Evolutionary conservation across 2,797 vertebrate genomes (phyloP).

Genomic region (Tokudaia tokunoshimensis): DNA sequence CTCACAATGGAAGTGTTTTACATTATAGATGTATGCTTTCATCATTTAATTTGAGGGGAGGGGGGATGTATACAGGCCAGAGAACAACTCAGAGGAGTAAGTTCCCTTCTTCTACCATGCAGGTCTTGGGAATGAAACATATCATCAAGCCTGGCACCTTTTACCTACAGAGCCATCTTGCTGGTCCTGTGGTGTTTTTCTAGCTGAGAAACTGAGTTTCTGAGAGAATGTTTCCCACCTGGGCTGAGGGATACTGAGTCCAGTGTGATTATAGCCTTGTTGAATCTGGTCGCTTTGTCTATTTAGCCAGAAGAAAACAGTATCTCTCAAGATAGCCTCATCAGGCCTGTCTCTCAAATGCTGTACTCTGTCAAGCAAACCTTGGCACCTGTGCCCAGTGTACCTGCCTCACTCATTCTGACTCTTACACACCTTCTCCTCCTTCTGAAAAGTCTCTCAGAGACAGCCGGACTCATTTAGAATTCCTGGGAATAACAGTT

Average conservation of each 20-base stretch:
- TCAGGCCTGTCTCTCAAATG: background rate
- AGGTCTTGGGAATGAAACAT: background rate
- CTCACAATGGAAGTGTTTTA: background rate
- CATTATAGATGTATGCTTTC: background rate
- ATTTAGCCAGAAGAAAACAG: background rate
- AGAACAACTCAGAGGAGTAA: background rate
- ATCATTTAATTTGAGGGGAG: background rate
- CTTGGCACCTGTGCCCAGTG: background rate
- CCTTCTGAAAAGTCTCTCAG: background rate
- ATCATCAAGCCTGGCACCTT: background rate
- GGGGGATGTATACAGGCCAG: background rate
- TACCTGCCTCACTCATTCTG: background rate
- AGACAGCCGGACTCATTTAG: background rate
- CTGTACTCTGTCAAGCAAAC: background rate
- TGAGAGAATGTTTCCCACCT: background rate
- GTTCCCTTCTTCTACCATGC: background rate
- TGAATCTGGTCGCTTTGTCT: conserved; percentile 11
- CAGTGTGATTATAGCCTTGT: background rate
- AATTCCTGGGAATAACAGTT: conserved; percentile 39
- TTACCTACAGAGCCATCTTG: background rate
- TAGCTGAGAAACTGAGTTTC: conserved; percentile 28
- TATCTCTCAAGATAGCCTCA: background rate
- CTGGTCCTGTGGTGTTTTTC: background rate
- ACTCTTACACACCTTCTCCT: background rate
- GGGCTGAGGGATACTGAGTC: background rate